Percentiles rank a stretch among this genome's conserved stretches.
Conservation (phyloP, 2,113 vertebrate species). For the Chaetorhynchus papuensis region DNA sequence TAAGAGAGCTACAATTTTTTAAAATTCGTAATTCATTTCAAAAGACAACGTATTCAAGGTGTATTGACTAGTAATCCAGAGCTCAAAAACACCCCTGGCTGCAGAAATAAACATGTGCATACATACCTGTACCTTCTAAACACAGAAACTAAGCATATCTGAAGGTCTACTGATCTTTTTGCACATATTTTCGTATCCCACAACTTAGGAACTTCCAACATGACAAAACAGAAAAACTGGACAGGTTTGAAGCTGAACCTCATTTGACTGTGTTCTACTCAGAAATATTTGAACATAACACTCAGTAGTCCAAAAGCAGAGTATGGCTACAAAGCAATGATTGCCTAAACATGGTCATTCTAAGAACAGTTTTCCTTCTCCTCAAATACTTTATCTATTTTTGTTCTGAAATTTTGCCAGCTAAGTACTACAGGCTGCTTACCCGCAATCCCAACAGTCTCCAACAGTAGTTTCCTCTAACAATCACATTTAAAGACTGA, state of each 20-base stretch:
- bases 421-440: background rate
- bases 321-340: background rate
- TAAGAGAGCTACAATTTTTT: background rate
- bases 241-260: background rate
- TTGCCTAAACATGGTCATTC: constrained; percentile 32
- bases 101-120: background rate
- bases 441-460: background rate
- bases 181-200: background rate
- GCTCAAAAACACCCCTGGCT: background rate
- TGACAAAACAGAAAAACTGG: background rate
- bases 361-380: constrained; percentile 31
- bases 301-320: background rate
- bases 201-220: background rate
- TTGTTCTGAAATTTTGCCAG: constrained; percentile 3
- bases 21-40: background rate
- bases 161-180: background rate
- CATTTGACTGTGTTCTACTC: background rate
- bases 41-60: background rate
- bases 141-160: background rate
- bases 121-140: background rate
- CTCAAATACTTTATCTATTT: constrained; percentile 50
- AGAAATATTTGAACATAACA: background rate
- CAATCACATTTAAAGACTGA: background rate
- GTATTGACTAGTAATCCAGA: background rate
- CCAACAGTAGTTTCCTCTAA: background rate